Base-by-base conservation (phyloP, 2,113 vertebrate genomes). In the Cyprinus carpio region DNA sequence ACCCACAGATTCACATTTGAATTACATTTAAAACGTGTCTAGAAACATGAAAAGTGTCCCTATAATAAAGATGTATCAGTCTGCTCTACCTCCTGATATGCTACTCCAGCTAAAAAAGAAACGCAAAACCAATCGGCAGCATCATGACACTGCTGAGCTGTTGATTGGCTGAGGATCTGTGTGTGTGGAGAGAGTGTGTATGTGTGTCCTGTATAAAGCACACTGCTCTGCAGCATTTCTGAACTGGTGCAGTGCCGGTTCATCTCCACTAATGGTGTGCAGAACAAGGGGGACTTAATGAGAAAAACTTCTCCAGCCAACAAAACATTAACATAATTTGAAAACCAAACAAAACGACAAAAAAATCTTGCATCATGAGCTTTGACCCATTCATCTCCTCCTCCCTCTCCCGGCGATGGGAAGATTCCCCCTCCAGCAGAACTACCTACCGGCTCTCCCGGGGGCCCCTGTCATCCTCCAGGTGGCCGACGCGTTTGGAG, bases 271-370 rank as follows among this genome's bases (percentile, higher is more conserved):
- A 90, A 94, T 93, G 93, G 94, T 93, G 94, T 94, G 92, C 91
- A 95, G 94, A 93, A 95, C 92, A 94, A 95, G 95, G 95, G 95
- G 95, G 95, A 95, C 94, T 92, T 93, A 91, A 92, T 93, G 89
- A 65, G 51, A 87, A 88, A 79, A 49, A 49, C 90, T 90, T 83
- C 84, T 89, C 84, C 89, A 93, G 90, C 86, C 84, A 81, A 54
- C 75, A 87, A 91, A 75, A 92, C 89, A 91, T 92, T 72, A 89
- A 91, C 90, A 87, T 91, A 37, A 82, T 89, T 90, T 79, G 82
- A 86, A 87, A 90, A 83, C 81, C 85, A 90, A 91, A 49, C 51
- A 60, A 76, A 81, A 81, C 74, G 64, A 78, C 60, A 87, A 69
- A 72, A 88, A 67, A 88, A 94, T 54, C 54, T 27, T 83, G 37